Base-by-base conservation (phyloP, 2,888 invertebrate species). In the Drosophila emarginata region DNA sequence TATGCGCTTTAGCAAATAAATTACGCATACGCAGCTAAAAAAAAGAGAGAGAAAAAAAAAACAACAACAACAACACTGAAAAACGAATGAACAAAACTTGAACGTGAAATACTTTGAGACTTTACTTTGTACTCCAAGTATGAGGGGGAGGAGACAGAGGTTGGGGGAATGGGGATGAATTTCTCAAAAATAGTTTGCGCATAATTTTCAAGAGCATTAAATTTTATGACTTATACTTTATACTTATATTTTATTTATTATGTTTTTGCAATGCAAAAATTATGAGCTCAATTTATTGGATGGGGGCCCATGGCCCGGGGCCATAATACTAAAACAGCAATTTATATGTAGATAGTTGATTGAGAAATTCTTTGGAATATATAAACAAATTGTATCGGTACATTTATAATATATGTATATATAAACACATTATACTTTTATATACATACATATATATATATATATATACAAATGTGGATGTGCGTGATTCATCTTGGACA, bases 131-230 rank as follows among this genome's bases (percentile, higher is more conserved):
- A 45, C 45, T 21, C 21, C 11, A 12, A 45, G 45, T 45, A 45
- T 32, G 11, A 9, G 32, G 7, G 32, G 32, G 9, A 32, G 32
- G 45, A 1, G 15, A 7, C 14, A 3, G 2, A 3, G 18, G 3
- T n/a, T n/a, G 40, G 11, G 21, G 45, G 45, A 0, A 11, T 11
- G 45, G 18, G 45, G 14, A 45, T 32, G 57, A 59, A 64, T 68
- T 79, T 82, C 68, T 79, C 69, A 67, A 69, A 81, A 82, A 82
- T 82, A 82, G 83, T 83, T 85, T 80, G 77, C 83, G 86, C 83
- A 85, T 86, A 86, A 83, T 85, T 86, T 83, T 77, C 78, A 75
- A 83, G 68, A 76, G 85, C 83, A 86, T 83, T 83, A 86, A 85
- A 83, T 86, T 85, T 86, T 83, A 83, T 83, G 80, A 82, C 85